Base-by-base conservation (phyloP, 2,888 invertebrate species). In the Drosophila nr. medialis region DNA sequence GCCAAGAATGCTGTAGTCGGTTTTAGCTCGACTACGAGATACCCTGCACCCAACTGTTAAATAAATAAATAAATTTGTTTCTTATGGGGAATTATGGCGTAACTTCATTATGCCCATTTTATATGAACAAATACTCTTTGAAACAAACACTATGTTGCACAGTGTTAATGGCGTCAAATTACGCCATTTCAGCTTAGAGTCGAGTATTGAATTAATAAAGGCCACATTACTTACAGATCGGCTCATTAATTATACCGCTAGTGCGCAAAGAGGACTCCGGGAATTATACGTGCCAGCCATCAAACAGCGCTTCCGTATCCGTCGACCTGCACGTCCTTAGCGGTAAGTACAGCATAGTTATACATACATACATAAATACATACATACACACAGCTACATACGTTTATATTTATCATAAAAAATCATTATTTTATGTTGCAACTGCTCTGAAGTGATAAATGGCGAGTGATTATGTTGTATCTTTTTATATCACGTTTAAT, bases 281-380 rank as follows among this genome's bases (percentile, higher is more conserved):
- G 84, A 97, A 97, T 94, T 99, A 99, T 94, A 98, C 98, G 68
- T 98, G 99, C 94, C 96, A 97, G 91, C 98, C 99, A 78, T 97
- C 97, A 90, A 99, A 98, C 94, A 95, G 97, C 84, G 96, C 97
- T 93, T 96, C 97, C 73, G 97, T 97, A 76, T 97, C 96, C 92
- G 97, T 98, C 76, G 95, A 97, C 92, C 95, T 98, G 88, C 98
- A 98, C 94, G 98, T 98, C 80, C 95, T 98, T 83, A 98, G 97
- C 93, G 98, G 98, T 98, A 93, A 95, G 91, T 89, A 36, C 45
- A 10, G 3, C 45, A 7, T 42, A 45, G 24, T 7, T 24, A 49
- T 32, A 15, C 8, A 7, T 18, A 21, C 13, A 24, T 1, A 45
- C 21, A 49, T 27, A 13, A 10, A 4, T 15, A n/a, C 13, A 42